Conservation (phyloP, 2,888 invertebrate species). For the Andrena trimmerana region DNA sequence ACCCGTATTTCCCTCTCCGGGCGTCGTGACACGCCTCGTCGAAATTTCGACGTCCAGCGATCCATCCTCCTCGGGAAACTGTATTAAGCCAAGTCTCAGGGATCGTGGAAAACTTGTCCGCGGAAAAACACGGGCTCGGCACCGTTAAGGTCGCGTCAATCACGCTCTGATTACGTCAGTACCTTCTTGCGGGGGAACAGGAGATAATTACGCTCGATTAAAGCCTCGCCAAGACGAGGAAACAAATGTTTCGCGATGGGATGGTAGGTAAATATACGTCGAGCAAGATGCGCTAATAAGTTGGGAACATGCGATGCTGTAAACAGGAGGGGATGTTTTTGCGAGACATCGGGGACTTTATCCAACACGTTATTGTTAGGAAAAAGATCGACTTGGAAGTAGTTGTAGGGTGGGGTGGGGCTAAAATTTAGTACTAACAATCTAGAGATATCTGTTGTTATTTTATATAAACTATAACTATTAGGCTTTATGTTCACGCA, state of each 20-base stretch:
- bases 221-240: conserved; percentile 50
- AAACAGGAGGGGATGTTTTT: background rate
- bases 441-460: too few relatives aligned
- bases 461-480: too few relatives aligned
- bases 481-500: too few relatives aligned
- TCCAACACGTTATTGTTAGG: conserved; percentile 5
- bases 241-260: conserved; percentile 53
- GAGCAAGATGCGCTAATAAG: conserved; percentile 31
- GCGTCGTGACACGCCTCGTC: background rate
- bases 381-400: background rate
- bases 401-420: too few relatives aligned
- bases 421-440: too few relatives aligned
- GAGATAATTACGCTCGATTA: conserved; percentile 62
- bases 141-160: conserved; percentile 66
- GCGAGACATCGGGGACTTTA: background rate
- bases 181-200: conserved; percentile 43
- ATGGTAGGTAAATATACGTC: conserved; percentile 52
- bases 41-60: conserved; percentile 10
- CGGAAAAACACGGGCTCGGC: conserved; percentile 52
- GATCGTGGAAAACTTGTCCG: conserved; percentile 20
- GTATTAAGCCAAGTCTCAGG: too few relatives aligned
- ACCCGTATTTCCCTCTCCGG: background rate
- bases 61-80: background rate
- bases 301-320: conserved; percentile 22
- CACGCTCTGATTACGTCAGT: conserved; percentile 73